Evolutionary conservation across 2,888 invertebrate species (phyloP).

Genomic region (Iphiclides podalirius): DNA sequence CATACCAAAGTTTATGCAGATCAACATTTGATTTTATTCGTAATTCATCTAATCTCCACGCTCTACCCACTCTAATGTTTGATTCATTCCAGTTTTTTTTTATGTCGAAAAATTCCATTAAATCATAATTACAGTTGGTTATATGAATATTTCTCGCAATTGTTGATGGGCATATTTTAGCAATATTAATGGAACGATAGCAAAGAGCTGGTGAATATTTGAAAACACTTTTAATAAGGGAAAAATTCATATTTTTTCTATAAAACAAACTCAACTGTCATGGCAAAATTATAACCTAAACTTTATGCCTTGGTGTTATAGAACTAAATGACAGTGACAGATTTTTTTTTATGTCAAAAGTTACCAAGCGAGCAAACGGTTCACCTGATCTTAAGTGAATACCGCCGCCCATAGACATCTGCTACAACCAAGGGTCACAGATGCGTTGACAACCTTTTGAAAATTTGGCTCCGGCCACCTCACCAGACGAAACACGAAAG

Average conservation of each 20-base stretch:
- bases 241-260: conserved; percentile 35
- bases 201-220: conserved; percentile 37
- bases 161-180: conserved; percentile 29
- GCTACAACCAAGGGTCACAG: too few relatives aligned
- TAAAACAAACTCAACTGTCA: too few relatives aligned
- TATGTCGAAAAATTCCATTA: conserved; percentile 95
- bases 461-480: too few relatives aligned
- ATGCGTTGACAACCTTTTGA: too few relatives aligned
- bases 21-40: conserved; percentile 97
- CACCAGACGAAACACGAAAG: too few relatives aligned
- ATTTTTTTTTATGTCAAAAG: too few relatives aligned
- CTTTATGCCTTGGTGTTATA: too few relatives aligned
- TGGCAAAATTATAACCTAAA: too few relatives aligned
- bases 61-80: conserved; percentile 89
- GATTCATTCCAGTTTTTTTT: conserved; percentile 90
- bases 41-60: conserved; percentile 94
- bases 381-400: too few relatives aligned
- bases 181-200: conserved; percentile 41
- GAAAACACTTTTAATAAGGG: conserved; percentile 37
- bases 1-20: conserved; percentile 97
- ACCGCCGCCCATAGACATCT: too few relatives aligned
- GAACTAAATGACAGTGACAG: too few relatives aligned
- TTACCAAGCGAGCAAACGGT: too few relatives aligned
- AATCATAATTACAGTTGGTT: conserved; percentile 61
- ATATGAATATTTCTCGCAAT: conserved; percentile 46